A percentile compares a stretch with the other conserved stretches of the same genome.
phyloP scores from a whole-genome alignment of 2,113 vertebrate species.

The Apistogramma diplotaenia region DNA sequence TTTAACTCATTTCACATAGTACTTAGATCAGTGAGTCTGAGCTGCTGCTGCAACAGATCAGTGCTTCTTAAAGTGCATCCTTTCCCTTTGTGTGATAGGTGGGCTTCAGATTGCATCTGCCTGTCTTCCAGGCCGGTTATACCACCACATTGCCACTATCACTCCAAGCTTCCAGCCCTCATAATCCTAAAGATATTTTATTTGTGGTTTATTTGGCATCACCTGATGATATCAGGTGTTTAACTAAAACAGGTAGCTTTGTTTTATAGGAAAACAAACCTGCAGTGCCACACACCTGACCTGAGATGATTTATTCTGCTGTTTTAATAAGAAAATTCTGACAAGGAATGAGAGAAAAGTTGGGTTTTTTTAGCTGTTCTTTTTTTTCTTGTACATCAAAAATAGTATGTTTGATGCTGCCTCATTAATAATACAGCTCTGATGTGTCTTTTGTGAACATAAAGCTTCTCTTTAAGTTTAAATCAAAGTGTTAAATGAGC shows the following conservation, averaged over 20 bases:
- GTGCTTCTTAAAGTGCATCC: neutral
- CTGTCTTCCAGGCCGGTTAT: neutral
- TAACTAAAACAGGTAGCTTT: neutral
- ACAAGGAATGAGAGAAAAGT: neutral
- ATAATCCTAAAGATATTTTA: neutral
- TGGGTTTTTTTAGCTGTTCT: neutral
- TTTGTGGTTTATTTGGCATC: neutral
- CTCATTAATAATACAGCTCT: neutral
- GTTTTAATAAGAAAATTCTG: neutral
- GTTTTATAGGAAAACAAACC: neutral
- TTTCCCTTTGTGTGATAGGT: neutral
- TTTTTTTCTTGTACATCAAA: neutral
- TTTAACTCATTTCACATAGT: no score
- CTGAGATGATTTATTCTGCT: neutral
- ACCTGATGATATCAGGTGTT: neutral
- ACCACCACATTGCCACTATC: no score
- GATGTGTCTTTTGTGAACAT: no score
- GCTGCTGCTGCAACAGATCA: neutral
- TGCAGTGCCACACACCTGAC: neutral
- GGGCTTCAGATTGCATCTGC: neutral
- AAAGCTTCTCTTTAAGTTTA: no score
- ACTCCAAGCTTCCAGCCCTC: no score
- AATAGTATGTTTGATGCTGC: neutral
- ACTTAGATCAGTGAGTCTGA: no score
- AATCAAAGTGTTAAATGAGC: neutral